These are phyloP conservation scores for Leptinotarsa juncta DNA, from an alignment of 2,888 invertebrate species.

Conservation along the genomic window DNA sequence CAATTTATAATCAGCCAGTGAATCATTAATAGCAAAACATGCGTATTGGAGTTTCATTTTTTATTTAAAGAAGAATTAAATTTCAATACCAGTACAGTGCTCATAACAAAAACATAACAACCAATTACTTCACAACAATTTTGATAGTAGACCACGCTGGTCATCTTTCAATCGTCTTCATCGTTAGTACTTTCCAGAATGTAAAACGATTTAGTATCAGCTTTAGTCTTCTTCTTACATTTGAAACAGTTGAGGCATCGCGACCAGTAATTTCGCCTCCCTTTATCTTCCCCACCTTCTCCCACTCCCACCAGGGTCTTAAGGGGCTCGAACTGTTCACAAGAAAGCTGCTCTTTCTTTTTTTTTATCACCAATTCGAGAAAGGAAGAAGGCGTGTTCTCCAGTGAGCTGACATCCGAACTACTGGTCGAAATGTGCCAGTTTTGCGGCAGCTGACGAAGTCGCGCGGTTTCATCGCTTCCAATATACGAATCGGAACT, in stretches of 20 bases:
- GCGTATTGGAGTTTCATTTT: no score
- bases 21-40: no score
- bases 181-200: neutral
- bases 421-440: neutral
- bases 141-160: neutral
- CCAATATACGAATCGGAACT: neutral
- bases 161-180: no score
- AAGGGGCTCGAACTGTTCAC: neutral
- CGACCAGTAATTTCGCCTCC: neutral
- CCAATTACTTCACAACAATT: neutral
- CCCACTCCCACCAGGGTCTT: neutral
- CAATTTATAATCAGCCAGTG: no score
- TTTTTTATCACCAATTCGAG: neutral
- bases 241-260: slow-evolving; percentile 4
- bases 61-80: no score
- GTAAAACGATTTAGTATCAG: neutral
- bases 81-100: no score
- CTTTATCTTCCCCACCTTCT: neutral
- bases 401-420: neutral
- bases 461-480: neutral
- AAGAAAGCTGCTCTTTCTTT: neutral
- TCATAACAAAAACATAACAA: no score
- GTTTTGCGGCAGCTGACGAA: neutral
- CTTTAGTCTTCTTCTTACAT: neutral
- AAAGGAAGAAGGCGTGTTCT: neutral